Evolutionary conservation across 2,888 invertebrate species (phyloP).

Genomic region (Thereva unica): DNA sequence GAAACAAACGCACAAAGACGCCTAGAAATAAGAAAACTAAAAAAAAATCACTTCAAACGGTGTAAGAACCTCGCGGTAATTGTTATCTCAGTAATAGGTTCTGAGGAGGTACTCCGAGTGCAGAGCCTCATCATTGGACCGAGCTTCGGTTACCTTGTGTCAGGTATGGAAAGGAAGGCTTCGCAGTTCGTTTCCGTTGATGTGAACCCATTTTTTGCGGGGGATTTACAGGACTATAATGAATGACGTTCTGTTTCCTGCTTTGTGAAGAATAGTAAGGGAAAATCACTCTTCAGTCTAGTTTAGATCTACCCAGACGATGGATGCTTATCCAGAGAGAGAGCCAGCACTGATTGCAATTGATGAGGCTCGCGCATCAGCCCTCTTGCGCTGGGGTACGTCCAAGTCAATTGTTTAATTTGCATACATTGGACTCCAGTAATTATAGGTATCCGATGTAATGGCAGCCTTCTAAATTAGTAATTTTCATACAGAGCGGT

Average conservation of each 20-base stretch:
- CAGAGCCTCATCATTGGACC: neutral
- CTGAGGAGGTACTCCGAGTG: neutral
- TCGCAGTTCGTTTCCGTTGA: constrained; percentile 24
- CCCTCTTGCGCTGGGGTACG: constrained; percentile 19
- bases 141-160: constrained; percentile 11
- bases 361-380: constrained; percentile 25
- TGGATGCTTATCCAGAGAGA: neutral
- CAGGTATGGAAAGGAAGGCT: constrained; percentile 22
- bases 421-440: constrained; percentile 29
- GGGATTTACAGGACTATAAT: constrained; percentile 30
- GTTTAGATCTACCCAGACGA: neutral
- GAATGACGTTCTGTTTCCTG: constrained; percentile 28
- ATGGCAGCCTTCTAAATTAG: constrained; percentile 35
- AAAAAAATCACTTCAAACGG: neutral
- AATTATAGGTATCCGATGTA: constrained; percentile 33
- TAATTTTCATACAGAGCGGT: constrained; percentile 27
- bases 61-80: neutral
- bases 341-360: constrained; percentile 21
- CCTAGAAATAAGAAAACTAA: constrained; percentile 7
- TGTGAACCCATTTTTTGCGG: constrained; percentile 30
- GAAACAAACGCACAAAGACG: constrained; percentile 4
- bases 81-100: neutral
- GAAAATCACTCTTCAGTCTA: neutral
- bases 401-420: constrained; percentile 35
- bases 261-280: constrained; percentile 1